Base-by-base conservation (phyloP, 2,888 invertebrate genomes). In the Cylindroiulus punctatus region DNA sequence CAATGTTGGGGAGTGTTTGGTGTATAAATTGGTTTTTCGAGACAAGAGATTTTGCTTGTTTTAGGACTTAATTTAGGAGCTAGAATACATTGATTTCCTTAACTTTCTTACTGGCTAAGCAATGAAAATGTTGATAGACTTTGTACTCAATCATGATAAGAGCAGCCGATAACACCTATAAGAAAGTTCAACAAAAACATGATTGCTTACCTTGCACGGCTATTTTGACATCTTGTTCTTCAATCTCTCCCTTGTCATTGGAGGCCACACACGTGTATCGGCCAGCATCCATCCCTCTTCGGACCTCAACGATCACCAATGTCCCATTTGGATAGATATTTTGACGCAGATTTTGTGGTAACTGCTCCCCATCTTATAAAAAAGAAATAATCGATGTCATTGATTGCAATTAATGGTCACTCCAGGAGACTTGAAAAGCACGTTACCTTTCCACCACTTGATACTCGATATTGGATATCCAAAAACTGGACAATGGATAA, bases 391-490 rank as follows among this genome's bases (percentile, higher is more conserved):
- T 19, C 36, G n/a, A 36, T 82, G 82, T 82, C 36, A 22, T 22
- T 8, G 22, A 65, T 19, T n/a, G 19, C 14, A 82, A 10, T 36
- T 36, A 40, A 82, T 12, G 1, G 32, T 82, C 10, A 65, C 47
- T 14, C 14, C 7, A 10, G 42, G 19, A n/a, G 12, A 2, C 17
- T 32, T 84, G 84, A 44, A 44, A 40, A 40, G 36, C 32, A 19
- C 4, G 3, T 52, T 89, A 93, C 93, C 94, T 89, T 95, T 93
- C 90, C 95, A 95, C 96, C 96, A 96, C 88, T 94, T 94, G 89
- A 96, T 94, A 89, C 94, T 94, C 89, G 95, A 94, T 88, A 96
- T 94, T 32, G 96, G 96, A 91, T 95, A 95, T 36, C 96, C 96
- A 36, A 95, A 95, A 42, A 95, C 96, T 26, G 95, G 95, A 91